These are phyloP conservation scores for Heliornis fulica DNA, from an alignment of 2,113 vertebrate genomes.

Conservation along the genomic window DNA sequence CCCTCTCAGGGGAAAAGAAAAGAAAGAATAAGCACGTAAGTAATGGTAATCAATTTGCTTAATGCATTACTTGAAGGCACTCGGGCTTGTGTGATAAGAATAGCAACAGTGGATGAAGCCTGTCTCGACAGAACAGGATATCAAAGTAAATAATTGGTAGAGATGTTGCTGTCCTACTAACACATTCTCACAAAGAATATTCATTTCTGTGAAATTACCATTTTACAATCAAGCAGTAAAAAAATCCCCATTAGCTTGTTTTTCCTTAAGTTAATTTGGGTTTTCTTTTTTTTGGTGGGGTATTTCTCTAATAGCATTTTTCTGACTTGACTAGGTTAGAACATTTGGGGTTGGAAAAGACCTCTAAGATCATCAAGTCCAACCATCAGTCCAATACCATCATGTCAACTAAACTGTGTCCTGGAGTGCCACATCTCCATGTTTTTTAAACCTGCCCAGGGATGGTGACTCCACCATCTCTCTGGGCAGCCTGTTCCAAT, in stretches of 20 bases:
- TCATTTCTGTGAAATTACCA: neutral
- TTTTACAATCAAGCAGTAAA: neutral
- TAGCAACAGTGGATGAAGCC: neutral
- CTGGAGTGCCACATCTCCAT: no score
- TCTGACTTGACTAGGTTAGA: neutral
- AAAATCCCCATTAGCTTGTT: neutral
- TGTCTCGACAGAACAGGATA: neutral
- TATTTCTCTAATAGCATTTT: neutral
- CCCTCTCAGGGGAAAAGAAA: neutral
- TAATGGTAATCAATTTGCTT: slow-evolving; percentile 12
- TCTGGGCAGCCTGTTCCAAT: no score
- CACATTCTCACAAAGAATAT: neutral
- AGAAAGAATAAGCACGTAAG: neutral
- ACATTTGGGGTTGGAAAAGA: no score
- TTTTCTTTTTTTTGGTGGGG: neutral
- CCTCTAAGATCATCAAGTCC: no score
- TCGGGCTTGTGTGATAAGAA: slow-evolving; percentile 11
- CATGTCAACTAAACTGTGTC: no score
- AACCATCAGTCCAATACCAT: no score
- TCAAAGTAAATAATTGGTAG: neutral
- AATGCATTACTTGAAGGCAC: slow-evolving; percentile 1
- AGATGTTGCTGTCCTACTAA: neutral
- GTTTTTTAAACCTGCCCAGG: no score
- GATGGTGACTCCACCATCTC: no score
- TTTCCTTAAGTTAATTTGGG: neutral